These are phyloP conservation scores for Nyctibius bracteatus DNA, from an alignment of 2,113 vertebrate species.

Conservation along the genomic window DNA sequence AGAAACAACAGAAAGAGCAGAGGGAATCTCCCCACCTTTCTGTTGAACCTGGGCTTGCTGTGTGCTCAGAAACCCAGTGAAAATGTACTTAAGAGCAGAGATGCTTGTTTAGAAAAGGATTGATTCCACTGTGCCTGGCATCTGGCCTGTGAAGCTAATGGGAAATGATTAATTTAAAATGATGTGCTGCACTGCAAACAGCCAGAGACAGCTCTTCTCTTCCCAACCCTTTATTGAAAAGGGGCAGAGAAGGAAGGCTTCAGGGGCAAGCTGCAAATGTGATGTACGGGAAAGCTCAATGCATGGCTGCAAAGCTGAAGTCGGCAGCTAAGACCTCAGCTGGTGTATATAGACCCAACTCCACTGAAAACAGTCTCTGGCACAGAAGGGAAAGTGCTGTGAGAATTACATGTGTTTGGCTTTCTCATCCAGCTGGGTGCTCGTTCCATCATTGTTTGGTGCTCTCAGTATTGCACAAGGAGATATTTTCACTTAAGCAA, in stretches of 20 bases:
- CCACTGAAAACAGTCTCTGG: not conserved
- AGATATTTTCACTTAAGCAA: constrained; percentile 27
- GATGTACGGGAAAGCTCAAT: not conserved
- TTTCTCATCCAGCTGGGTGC: not conserved
- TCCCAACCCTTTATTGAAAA: not conserved
- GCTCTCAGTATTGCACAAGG: constrained; percentile 1
- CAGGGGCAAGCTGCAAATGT: not conserved
- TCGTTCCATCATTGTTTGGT: not conserved
- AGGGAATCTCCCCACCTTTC: not conserved
- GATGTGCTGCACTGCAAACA: not conserved
- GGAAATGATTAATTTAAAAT: not conserved
- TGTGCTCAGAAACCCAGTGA: not conserved
- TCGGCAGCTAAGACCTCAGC: not conserved
- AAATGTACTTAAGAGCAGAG: not conserved
- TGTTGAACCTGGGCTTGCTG: not conserved
- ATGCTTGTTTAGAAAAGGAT: not conserved
- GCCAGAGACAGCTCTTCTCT: not conserved
- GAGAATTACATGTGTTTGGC: not conserved
- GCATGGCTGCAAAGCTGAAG: not conserved
- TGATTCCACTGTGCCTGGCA: not conserved
- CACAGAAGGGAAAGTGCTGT: not conserved
- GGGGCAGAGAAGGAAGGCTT: not conserved
- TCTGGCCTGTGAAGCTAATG: not conserved
- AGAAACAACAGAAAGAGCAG: not conserved
- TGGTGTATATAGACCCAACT: not conserved